Conservation (phyloP, 2,888 invertebrate genomes). For the Leucophora obtusa region DNA sequence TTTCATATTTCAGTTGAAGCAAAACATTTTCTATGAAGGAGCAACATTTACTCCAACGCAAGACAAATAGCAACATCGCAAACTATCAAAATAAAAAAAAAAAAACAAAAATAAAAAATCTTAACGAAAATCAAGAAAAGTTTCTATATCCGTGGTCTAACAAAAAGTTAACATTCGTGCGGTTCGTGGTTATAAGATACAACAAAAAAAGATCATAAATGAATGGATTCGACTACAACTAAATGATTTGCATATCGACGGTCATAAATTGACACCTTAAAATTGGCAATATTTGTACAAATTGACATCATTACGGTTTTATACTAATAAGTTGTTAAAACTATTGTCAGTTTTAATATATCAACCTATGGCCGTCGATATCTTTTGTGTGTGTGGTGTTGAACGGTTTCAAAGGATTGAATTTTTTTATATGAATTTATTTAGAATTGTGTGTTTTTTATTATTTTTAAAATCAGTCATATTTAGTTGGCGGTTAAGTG, state of each 20-base stretch:
- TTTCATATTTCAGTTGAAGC: constrained; percentile 29
- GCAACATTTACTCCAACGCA: constrained; percentile 51
- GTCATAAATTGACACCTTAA: background rate
- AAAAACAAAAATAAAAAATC: background rate
- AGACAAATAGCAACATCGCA: constrained; percentile 50
- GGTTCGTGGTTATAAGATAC: constrained; percentile 5
- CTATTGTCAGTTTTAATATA: no score
- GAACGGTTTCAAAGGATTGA: constrained; percentile 9
- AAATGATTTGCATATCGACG: background rate
- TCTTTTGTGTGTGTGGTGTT: constrained; percentile 3
- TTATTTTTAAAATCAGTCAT: background rate
- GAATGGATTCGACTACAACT: background rate
- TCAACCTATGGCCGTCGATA: no score
- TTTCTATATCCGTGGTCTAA: background rate
- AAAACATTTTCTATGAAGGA: constrained; percentile 44
- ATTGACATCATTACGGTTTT: no score
- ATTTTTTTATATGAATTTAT: background rate
- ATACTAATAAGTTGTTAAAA: no score
- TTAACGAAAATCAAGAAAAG: background rate
- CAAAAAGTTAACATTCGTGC: constrained; percentile 26
- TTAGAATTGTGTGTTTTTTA: background rate
- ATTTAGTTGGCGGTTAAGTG: constrained; percentile 2
- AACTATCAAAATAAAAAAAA: constrained; percentile 1
- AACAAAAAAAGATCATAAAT: constrained; percentile 9
- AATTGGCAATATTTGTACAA: no score